Conservation (phyloP, 2,113 vertebrate species). For the Calypte anna region DNA sequence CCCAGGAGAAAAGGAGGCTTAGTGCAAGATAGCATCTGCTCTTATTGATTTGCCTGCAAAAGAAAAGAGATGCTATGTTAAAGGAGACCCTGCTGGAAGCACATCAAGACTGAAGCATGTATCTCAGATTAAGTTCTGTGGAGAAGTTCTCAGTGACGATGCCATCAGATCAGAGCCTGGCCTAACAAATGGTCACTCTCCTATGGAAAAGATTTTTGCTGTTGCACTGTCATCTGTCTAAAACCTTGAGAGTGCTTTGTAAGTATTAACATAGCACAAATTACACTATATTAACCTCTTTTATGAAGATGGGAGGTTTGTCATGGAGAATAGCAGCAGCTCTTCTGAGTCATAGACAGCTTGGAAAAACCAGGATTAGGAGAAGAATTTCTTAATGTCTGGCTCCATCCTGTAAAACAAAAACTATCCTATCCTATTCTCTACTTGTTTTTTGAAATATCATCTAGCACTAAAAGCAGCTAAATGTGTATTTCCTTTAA, state of each 20-base stretch:
- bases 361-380: neutral
- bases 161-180: neutral
- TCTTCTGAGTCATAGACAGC: neutral
- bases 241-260: neutral
- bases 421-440: neutral
- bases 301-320: neutral
- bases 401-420: neutral
- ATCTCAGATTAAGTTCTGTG: neutral
- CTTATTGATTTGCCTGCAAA: neutral
- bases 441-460: neutral
- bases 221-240: neutral
- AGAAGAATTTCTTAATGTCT: neutral
- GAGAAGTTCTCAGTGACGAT: neutral
- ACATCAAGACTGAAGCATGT: neutral
- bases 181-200: neutral
- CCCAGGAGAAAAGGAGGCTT: neutral
- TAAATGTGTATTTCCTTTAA: neutral
- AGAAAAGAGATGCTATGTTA: neutral
- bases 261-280: neutral
- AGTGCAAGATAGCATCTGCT: neutral
- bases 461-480: neutral
- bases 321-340: neutral
- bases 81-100: neutral
- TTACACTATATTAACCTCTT: neutral
- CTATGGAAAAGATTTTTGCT: neutral